Percentiles rank a stretch among this genome's conserved stretches.
Evolutionary conservation across 1,140 invertebrate species (phyloP).

Genomic region (Oryzaephilus surinamensis): DNA sequence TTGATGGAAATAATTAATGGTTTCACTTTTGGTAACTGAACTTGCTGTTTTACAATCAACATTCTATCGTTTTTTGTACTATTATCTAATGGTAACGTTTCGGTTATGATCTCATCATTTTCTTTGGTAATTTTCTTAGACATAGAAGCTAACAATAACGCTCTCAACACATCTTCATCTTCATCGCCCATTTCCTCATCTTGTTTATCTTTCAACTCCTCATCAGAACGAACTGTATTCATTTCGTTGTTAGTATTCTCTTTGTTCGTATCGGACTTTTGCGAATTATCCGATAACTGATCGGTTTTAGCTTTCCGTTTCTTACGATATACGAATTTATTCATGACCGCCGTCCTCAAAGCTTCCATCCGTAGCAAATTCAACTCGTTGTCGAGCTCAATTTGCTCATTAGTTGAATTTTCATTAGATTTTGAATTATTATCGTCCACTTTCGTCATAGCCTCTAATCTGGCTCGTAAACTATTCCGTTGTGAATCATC

Average conservation of each 20-base stretch:
- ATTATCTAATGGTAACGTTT: slow-evolving; percentile 7
- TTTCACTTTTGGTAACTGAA: slow-evolving; percentile 19
- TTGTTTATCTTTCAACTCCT: slow-evolving; percentile 10
- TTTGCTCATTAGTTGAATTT: slow-evolving; percentile 8
- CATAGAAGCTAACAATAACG: slow-evolving; percentile 32
- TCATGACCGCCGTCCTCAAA: slow-evolving; percentile 30
- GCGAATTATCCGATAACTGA: slow-evolving; percentile 1
- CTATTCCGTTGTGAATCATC: slow-evolving; percentile 16
- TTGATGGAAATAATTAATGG: slow-evolving; percentile 32
- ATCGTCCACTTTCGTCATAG: background rate
- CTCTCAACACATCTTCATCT: slow-evolving; percentile 33
- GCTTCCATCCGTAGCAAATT: slow-evolving; percentile 30
- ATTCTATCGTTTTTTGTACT: background rate
- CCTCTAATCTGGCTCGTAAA: slow-evolving; percentile 16
- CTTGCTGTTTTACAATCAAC: background rate
- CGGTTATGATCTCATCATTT: slow-evolving; percentile 1
- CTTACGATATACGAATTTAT: slow-evolving; percentile 28
- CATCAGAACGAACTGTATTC: slow-evolving; percentile 3
- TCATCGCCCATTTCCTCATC: slow-evolving; percentile 15
- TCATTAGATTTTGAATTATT: slow-evolving; percentile 8
- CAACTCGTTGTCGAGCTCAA: slow-evolving; percentile 23
- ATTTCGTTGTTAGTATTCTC: slow-evolving; percentile 10
- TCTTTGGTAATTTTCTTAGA: slow-evolving; percentile 29
- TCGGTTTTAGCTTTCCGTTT: slow-evolving; percentile 16
- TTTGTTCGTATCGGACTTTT: slow-evolving; percentile 9